Base-by-base conservation (phyloP, 2,797 vertebrate species). In the Channa striata region DNA sequence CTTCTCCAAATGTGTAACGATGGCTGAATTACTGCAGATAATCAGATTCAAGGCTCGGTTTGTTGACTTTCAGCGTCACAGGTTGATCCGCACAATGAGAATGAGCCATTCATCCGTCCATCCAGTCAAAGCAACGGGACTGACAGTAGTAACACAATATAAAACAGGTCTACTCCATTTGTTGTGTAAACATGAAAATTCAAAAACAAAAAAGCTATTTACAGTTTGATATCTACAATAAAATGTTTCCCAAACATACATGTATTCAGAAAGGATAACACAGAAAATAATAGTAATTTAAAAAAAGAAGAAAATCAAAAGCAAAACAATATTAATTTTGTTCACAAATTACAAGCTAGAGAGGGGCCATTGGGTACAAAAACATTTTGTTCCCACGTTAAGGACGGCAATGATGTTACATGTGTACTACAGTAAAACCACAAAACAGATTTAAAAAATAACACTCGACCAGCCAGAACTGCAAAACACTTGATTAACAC, bases 151-250 rank as follows among this genome's bases (percentile, higher is more conserved):
- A 75, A 82, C 63, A 68, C 63, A 81, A 67, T 74, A 71, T 50
- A 63, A 78, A 74, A 71, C 77, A 76, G 52, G 11, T 63, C 62
- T 72, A 78, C 58, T 76, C 76, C 68, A 52, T 72, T 59, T 50
- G 34, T 78, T 77, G 44, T 61, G 87, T 72, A 68, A 89, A 91
- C 57, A 81, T 74, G 42, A 73, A 81, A 80, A 73, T 47, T 11
- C 56, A 82, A 66, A 77, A 82, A 80, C n/a, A 81, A 80, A 73
- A 65, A 86, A 88, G 87, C 20, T 91, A 91, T 90, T 87, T 92
- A 93, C 90, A 92, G 40, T 59, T 85, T 66, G 48, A 49, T 90
- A 91, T 92, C 78, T 91, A 92, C 89, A 91, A 68, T 37, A 62
- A 77, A 67, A 63, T 43, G 39, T 76, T 70, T 62, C 60, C 63